These are phyloP conservation scores for Ceuthmochares aereus DNA, from an alignment of 2,113 vertebrate species.

Conservation along the genomic window DNA sequence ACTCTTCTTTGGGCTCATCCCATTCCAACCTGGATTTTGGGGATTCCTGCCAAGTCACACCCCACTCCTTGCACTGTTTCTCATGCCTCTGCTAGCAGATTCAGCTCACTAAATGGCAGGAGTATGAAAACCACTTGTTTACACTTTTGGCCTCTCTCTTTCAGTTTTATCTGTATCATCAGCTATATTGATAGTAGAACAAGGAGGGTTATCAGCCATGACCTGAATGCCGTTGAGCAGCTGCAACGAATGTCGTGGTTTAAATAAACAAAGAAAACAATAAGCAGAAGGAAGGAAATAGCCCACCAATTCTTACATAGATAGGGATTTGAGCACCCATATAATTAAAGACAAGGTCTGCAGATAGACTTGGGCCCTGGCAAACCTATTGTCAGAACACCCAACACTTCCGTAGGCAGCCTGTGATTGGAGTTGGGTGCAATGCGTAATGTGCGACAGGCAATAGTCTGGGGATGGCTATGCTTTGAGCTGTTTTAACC, in stretches of 20 bases:
- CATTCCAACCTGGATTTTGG: not conserved
- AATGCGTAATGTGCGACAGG: not conserved
- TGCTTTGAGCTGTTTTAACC: not conserved
- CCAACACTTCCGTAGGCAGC: not conserved
- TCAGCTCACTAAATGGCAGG: not conserved
- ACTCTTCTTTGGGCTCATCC: not conserved
- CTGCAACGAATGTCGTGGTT: not conserved
- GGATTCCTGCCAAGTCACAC: not conserved
- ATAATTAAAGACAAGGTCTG: not conserved
- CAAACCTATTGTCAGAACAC: not conserved
- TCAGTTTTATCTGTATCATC: not conserved
- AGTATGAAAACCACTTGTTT: not conserved
- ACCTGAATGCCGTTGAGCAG: not conserved
- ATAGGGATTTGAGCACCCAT: not conserved
- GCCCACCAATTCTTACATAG: not conserved
- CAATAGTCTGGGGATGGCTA: not conserved
- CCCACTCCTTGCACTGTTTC: not conserved
- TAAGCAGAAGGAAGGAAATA: not conserved
- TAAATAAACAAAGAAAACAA: not conserved
- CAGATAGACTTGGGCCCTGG: not conserved
- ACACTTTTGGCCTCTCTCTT: not conserved
- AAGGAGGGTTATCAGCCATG: not conserved
- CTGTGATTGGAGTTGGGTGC: accelerated
- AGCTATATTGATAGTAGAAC: not conserved
- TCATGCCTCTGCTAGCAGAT: not conserved